A percentile compares a stretch with the other conserved stretches of the same genome.
Conservation (phyloP, 2,888 invertebrate species). For the Diaprepes abbreviatus region DNA sequence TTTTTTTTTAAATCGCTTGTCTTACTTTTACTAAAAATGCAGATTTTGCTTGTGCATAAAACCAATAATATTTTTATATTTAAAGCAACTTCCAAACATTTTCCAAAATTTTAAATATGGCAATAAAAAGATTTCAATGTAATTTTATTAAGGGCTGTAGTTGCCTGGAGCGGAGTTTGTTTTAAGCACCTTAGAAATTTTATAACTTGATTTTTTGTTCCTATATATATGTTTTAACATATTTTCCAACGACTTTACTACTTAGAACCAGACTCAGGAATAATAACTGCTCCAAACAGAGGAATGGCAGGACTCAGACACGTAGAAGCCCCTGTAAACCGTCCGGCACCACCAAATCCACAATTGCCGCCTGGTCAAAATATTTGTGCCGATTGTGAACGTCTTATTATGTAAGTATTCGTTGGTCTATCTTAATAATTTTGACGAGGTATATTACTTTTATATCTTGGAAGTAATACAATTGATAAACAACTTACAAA, state of each 20-base stretch:
- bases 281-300: constrained; percentile 66
- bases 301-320: constrained; percentile 76
- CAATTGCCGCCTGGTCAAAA: constrained; percentile 90
- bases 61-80: no score
- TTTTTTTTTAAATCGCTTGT: no score
- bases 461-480: no score
- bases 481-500: no score
- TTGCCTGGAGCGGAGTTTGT: no score
- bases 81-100: no score
- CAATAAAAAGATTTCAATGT: no score
- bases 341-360: constrained; percentile 75
- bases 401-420: constrained; percentile 94
- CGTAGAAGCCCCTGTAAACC: constrained; percentile 80
- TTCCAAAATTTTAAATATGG: no score
- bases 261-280: constrained; percentile 67
- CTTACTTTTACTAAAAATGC: no score
- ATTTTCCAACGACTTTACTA: constrained; percentile 23
- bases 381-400: constrained; percentile 97
- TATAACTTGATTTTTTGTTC: constrained; percentile 1
- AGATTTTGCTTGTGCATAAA: no score
- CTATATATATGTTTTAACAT: constrained; percentile 1
- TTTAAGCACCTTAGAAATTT: not conserved
- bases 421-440: constrained; percentile 10
- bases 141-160: no score
- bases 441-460: no score